Evolutionary conservation across 2,113 vertebrate genomes (phyloP).

Genomic region (Eptatretus burgeri): DNA sequence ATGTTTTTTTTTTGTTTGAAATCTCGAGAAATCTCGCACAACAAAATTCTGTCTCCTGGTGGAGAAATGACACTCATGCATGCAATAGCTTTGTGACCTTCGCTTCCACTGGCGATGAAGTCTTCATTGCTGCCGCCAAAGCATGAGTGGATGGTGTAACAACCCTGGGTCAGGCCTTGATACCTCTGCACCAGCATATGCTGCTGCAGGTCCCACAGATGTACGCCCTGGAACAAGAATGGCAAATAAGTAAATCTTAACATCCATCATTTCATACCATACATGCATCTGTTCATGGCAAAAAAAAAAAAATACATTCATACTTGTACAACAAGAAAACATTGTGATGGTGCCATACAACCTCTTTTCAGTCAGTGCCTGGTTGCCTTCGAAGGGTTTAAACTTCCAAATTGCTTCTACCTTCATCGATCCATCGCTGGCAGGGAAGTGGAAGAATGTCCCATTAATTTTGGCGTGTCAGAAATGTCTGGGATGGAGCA

Average conservation of each 20-base stretch:
- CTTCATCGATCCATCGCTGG: no score
- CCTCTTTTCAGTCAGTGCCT: neutral
- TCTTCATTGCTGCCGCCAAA: conserved; percentile 93
- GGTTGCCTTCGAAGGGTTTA: no score
- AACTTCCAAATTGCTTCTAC: no score
- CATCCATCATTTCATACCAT: no score
- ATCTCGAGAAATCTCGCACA: no score
- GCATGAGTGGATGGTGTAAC: conserved; percentile 95
- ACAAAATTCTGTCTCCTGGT: no score
- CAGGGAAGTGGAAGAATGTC: no score
- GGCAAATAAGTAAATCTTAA: no score
- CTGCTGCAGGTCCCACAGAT: conserved; percentile 96
- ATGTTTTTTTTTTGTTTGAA: no score
- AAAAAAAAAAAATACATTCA: neutral
- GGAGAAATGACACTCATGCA: no score
- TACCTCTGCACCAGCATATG: conserved; percentile 86
- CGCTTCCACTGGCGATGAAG: conserved; percentile 82
- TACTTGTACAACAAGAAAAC: neutral
- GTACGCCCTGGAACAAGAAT: conserved; percentile 38
- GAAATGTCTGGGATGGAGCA: no score
- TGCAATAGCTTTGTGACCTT: conserved; percentile 25
- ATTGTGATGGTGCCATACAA: neutral
- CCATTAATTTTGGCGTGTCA: no score
- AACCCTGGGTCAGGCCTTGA: conserved; percentile 90
- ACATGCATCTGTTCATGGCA: neutral